Evolutionary conservation across 2,113 vertebrate genomes (phyloP).

Genomic region (Nibea albiflora): DNA sequence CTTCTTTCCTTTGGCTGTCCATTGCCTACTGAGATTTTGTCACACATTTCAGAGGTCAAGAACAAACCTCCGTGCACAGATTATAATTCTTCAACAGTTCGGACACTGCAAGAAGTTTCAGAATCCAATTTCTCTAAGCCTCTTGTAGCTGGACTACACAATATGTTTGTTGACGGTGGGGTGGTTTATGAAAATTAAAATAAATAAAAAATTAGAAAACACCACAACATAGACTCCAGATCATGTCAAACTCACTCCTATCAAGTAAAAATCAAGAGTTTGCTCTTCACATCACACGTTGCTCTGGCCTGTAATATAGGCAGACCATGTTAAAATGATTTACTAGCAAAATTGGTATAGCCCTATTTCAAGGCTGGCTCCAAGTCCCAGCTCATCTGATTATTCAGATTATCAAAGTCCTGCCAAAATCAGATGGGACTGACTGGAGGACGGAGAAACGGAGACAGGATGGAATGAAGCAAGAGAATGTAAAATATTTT

Average conservation of each 20-base stretch:
- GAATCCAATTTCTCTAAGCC: background rate
- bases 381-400: slow-evolving; percentile 55
- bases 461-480: slow-evolving; percentile 35
- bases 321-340: slow-evolving; percentile 48
- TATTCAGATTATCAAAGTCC: slow-evolving; percentile 71
- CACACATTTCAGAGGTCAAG: background rate
- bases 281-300: slow-evolving; percentile 18
- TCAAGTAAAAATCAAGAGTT: background rate
- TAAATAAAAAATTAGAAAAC: background rate
- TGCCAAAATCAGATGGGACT: slow-evolving; percentile 57
- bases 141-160: background rate
- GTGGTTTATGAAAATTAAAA: too few species aligned
- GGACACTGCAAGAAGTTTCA: background rate
- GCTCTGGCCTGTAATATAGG: slow-evolving; percentile 14
- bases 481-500: slow-evolving; percentile 59
- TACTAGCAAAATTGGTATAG: slow-evolving; percentile 46
- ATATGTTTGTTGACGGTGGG: background rate
- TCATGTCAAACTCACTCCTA: background rate
- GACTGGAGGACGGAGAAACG: slow-evolving; percentile 33
- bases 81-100: background rate
- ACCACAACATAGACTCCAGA: background rate
- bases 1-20: too few species aligned
- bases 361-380: slow-evolving; percentile 58
- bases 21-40: background rate
- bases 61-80: background rate